Evolutionary conservation across 2,797 vertebrate genomes (phyloP).

Genomic region (Danio tinwini): DNA sequence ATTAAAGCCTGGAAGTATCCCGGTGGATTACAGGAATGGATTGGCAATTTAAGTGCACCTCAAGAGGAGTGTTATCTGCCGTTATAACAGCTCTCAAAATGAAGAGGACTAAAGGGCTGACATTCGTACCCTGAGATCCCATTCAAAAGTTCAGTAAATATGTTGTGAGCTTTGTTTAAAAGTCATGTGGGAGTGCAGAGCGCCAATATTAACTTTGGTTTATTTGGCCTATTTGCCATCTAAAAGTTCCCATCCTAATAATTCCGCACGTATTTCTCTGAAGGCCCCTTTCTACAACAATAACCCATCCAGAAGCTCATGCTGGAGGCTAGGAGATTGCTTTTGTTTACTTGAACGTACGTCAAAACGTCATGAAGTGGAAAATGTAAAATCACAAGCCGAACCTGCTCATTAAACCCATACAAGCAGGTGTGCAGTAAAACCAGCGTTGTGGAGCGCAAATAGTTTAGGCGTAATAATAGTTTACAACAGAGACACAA

Average conservation of each 20-base stretch:
- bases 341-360: conserved; percentile 73
- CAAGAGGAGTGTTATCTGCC: conserved; percentile 5
- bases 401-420: conserved; percentile 67
- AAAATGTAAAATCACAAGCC: conserved; percentile 75
- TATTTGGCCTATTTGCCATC: conserved; percentile 41
- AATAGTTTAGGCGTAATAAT: conserved; percentile 68
- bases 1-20: conserved; percentile 8
- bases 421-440: conserved; percentile 74
- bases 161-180: conserved; percentile 20
- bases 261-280: conserved; percentile 48
- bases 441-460: conserved; percentile 71
- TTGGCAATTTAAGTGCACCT: conserved; percentile 37
- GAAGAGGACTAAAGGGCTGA: conserved; percentile 3
- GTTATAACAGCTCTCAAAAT: conserved; percentile 30
- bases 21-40: conserved; percentile 39
- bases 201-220: conserved; percentile 34
- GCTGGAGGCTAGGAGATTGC: conserved; percentile 18
- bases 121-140: conserved; percentile 13
- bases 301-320: conserved; percentile 51
- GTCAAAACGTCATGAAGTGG: conserved; percentile 69
- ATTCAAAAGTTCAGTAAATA: conserved; percentile 21
- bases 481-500: conserved; percentile 44
- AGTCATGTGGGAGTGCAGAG: conserved; percentile 32
- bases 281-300: conserved; percentile 53
- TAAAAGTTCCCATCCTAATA: conserved; percentile 44